phyloP scores from a whole-genome alignment of 2,888 invertebrate species.

The Bugulina stolonifera region DNA sequence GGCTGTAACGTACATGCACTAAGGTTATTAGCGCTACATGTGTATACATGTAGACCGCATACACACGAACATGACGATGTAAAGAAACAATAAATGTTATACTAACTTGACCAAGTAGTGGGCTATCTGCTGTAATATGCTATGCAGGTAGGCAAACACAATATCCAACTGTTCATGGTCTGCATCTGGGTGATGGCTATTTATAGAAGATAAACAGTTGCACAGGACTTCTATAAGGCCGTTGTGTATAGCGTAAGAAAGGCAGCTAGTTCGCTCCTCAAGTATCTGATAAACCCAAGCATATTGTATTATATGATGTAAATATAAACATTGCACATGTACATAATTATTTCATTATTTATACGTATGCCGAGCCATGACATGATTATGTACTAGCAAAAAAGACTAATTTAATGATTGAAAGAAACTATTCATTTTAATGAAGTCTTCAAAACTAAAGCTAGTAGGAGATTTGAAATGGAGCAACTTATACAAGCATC shows the following conservation, averaged over 20 bases:
- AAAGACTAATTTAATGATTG: too few species aligned
- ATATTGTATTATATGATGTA: too few species aligned
- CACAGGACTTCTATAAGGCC: background rate
- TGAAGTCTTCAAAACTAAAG: too few species aligned
- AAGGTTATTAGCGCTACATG: background rate
- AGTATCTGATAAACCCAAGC: too few species aligned
- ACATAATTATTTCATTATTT: too few species aligned
- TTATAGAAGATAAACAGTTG: background rate
- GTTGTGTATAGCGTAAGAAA: background rate
- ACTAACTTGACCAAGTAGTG: slow-evolving; percentile 9
- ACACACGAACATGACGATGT: background rate
- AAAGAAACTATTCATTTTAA: too few species aligned
- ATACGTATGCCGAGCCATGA: too few species aligned
- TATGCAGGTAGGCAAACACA: slow-evolving; percentile 18
- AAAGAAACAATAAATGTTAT: too few species aligned
- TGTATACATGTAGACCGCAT: background rate
- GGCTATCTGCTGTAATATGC: background rate
- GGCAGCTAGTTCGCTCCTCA: background rate
- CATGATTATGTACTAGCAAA: too few species aligned
- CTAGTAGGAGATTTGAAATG: too few species aligned
- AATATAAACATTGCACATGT: too few species aligned
- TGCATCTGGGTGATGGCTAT: background rate
- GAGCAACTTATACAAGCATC: too few species aligned
- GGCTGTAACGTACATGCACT: background rate
- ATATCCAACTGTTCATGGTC: slow-evolving; percentile 8